Evolutionary conservation across 2,113 vertebrate species (phyloP).

Genomic region (Lepus europaeus): DNA sequence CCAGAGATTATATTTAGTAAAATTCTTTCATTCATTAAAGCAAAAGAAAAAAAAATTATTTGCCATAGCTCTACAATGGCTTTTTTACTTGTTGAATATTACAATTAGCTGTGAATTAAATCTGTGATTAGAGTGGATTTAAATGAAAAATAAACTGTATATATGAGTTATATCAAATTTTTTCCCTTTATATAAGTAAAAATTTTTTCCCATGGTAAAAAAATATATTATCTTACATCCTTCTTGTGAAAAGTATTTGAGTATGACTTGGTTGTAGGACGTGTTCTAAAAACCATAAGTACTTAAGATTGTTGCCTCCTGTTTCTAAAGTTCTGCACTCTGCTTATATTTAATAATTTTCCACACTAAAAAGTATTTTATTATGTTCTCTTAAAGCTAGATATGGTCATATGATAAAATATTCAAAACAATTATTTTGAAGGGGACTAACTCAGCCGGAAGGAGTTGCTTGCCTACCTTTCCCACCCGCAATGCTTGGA

Average conservation of each 20-base stretch:
- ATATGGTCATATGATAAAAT: neutral
- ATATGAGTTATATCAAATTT: too few relatives aligned
- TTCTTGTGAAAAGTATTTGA: slow-evolving; percentile 19
- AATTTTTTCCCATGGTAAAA: neutral
- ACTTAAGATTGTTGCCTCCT: neutral
- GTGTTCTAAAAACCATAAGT: neutral
- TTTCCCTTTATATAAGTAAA: too few relatives aligned
- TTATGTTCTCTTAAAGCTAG: neutral
- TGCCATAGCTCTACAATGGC: neutral
- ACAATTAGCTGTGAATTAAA: too few relatives aligned
- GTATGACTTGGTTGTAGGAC: neutral
- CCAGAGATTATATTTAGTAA: neutral
- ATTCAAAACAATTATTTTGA: neutral
- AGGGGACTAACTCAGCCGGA: neutral
- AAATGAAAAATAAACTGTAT: too few relatives aligned
- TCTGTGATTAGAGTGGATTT: too few relatives aligned
- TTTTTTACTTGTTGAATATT: neutral
- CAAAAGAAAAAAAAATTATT: neutral
- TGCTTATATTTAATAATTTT: neutral
- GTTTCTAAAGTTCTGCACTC: too few relatives aligned
- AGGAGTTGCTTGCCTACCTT: neutral
- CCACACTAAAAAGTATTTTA: neutral
- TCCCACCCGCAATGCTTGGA: neutral
- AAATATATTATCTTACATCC: neutral
- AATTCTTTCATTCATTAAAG: neutral